Percentiles rank a stretch among this genome's conserved stretches.
Conservation (phyloP, 2,797 vertebrate species). For the Etheostoma nigrum region DNA sequence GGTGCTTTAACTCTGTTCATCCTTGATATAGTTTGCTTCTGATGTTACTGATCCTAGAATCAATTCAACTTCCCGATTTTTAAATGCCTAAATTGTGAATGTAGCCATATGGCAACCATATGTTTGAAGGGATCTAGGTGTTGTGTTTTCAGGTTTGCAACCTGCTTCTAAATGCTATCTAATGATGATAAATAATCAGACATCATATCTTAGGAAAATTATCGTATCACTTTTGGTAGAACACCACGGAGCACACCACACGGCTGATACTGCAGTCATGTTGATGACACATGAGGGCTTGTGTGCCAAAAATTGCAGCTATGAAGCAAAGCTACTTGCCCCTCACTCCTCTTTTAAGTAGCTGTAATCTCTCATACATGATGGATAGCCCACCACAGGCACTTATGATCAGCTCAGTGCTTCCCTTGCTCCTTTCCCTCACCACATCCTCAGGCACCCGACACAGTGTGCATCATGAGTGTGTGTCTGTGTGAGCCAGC, state of each 20-base stretch:
- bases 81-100: conserved; percentile 11
- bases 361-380: conserved; percentile 44
- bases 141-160: not conserved
- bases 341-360: conserved; percentile 22
- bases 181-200: not conserved
- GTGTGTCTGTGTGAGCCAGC: conserved; percentile 27
- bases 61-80: conserved; percentile 6
- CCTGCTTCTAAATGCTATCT: conserved; percentile 1
- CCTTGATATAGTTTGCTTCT: not conserved
- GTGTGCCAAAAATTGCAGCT: conserved; percentile 41
- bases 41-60: conserved; percentile 1
- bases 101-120: not conserved
- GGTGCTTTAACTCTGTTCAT: not conserved
- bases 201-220: conserved; percentile 1
- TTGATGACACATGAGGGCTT: conserved; percentile 49
- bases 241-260: not conserved
- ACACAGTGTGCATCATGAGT: conserved; percentile 19
- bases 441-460: conserved; percentile 28
- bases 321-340: conserved; percentile 22
- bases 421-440: conserved; percentile 26
- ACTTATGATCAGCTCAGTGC: conserved; percentile 22
- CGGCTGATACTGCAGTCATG: conserved; percentile 44
- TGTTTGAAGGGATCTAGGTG: not conserved
- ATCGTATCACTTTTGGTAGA: conserved; percentile 26
- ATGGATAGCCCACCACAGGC: conserved; percentile 41